Evolutionary conservation across 2,888 invertebrate species (phyloP).

Genomic region (Diarsia mendica): DNA sequence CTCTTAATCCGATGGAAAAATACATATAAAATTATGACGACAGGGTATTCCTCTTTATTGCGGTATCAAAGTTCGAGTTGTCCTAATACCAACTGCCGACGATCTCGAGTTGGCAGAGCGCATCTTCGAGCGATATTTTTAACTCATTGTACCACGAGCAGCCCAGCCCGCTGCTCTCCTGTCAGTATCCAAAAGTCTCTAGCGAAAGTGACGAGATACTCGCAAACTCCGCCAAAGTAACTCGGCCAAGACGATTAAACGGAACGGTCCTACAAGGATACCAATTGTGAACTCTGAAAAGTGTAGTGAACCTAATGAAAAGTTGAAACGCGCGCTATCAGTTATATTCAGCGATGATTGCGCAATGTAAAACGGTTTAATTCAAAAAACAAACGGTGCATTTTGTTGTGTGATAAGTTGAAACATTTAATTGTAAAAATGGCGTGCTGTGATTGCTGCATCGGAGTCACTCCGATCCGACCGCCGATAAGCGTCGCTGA

Average conservation of each 20-base stretch:
- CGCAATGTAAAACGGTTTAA: conserved; percentile 80
- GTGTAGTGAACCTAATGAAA: conserved; percentile 67
- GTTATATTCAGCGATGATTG: conserved; percentile 74
- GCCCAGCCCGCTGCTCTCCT: conserved; percentile 85
- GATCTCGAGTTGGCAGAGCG: conserved; percentile 88
- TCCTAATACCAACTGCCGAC: conserved; percentile 82
- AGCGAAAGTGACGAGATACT: conserved; percentile 86
- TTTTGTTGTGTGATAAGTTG: conserved; percentile 75
- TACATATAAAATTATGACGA: conserved; percentile 61
- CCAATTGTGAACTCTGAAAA: conserved; percentile 63
- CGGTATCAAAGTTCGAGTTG: conserved; percentile 87
- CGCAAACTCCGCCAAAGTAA: conserved; percentile 71
- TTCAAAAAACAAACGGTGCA: conserved; percentile 73
- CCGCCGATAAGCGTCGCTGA: conserved; percentile 94
- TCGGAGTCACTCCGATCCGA: conserved; percentile 92
- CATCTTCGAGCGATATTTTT: conserved; percentile 90
- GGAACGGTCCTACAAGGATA: conserved; percentile 59
- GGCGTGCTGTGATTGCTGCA: conserved; percentile 92
- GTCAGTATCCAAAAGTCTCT: conserved; percentile 80
- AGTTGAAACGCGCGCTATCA: conserved; percentile 52
- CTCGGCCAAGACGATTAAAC: conserved; percentile 65
- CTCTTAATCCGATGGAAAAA: conserved; percentile 56
- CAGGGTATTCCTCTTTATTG: conserved; percentile 71
- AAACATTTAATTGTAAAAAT: conserved; percentile 78
- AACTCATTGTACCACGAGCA: conserved; percentile 89